A percentile compares a stretch with the other conserved stretches of the same genome.
phyloP scores from a whole-genome alignment of 2,888 invertebrate species.

The Podabrus alpinus region DNA sequence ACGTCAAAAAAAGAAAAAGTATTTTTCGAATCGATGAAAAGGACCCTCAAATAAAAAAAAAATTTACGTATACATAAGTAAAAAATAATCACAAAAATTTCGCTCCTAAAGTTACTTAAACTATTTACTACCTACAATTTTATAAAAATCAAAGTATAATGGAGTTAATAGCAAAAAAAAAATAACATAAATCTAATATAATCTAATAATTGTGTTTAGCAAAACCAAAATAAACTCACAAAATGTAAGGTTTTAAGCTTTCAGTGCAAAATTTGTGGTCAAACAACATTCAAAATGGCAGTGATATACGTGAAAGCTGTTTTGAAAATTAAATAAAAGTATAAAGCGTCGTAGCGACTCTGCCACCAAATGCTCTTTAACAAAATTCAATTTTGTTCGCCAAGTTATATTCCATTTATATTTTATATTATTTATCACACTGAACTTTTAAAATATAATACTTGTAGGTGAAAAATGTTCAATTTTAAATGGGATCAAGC shows the following conservation, averaged over 20 bases:
- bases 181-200: not conserved
- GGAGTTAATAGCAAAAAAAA: not conserved
- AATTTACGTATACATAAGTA: not conserved
- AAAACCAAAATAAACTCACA: constrained; percentile 4
- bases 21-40: not conserved
- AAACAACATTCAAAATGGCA: constrained; percentile 34
- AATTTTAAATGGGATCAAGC: constrained; percentile 31
- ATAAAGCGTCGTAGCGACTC: constrained; percentile 11
- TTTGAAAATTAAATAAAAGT: constrained; percentile 40
- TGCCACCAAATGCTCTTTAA: constrained; percentile 15
- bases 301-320: constrained; percentile 41
- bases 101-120: not conserved
- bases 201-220: constrained; percentile 9
- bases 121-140: not conserved
- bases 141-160: constrained; percentile 4
- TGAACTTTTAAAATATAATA: constrained; percentile 34
- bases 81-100: not conserved
- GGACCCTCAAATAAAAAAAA: not conserved
- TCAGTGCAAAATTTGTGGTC: constrained; percentile 27
- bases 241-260: constrained; percentile 15
- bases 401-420: not conserved
- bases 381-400: constrained; percentile 20
- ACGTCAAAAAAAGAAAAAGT: not conserved
- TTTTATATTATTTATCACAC: constrained; percentile 8
- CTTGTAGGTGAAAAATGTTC: constrained; percentile 32